Evolutionary conservation across 1,140 invertebrate species (phyloP), one percentile per base, ranked within the genome.

Genomic region (Hypsibius dujardini): DNA sequence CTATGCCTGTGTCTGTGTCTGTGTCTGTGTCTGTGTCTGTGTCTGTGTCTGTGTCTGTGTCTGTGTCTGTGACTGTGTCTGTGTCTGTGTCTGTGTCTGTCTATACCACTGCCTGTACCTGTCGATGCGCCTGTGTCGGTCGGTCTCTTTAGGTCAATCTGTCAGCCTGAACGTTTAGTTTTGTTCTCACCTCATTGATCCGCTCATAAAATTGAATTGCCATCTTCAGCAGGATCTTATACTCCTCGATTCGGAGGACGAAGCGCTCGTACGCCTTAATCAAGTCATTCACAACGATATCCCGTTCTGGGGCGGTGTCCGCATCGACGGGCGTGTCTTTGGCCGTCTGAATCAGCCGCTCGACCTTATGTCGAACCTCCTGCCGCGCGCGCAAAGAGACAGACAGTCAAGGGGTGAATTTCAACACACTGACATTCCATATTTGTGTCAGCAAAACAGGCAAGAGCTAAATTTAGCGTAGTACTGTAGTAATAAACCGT

Each of bases 221-320:
- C 79, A 86, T 87, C 75, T 88, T 85, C 46, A 89, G 75, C 28
- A 91, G 78, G 42, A 83, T 84, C 76, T 87, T 85, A 77, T 90
- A 91, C 73, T 90, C 85, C 7, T 84, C 84, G 47, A 86, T 82
- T 60, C 87, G 84, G 47, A 84, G 82, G 73, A 85, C 83, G 46
- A 90, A 78, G 73, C 85, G 82, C 75, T 86, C 84, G 75, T 85
- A 84, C 73, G 86, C 83, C 77, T 86, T 84, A 72, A 81, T 80
- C 46, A 88, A 80, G 77, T 84, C 85, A 72, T 80, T 84, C 72
- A 82, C 82, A 69, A 86, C 83, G 77, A 82, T 81, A 72, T 80
- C 83, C 67, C 81, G 73, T 80, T 79, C 28, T 78, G 72, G 59
- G 76, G 74, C 62, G 80, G 73, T 70, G 78, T 72, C 73, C 12